Evolutionary conservation across 2,888 invertebrate genomes (phyloP), one percentile per base, ranked within the genome.

Genomic region (Dyspetes luteomarginatus): DNA sequence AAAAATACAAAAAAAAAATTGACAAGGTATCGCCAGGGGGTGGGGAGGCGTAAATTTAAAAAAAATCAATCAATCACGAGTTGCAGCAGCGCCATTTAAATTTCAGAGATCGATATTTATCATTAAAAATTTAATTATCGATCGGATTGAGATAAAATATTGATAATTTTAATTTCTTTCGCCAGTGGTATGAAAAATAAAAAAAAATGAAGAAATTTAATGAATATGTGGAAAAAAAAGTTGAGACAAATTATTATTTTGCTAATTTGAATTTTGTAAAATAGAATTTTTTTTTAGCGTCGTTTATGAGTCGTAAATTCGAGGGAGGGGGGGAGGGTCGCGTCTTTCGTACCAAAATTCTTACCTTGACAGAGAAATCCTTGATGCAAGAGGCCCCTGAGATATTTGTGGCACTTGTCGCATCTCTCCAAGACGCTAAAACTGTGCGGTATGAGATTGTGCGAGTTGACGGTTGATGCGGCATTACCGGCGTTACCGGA

Each of bases 371-470:
- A 96, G 83, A 95, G 93, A 80, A 95, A 94, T 64, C 96, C 96
- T 91, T 96, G 96, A 87, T 95, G 95, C 86, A 95, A 92, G 55
- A 96, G 92, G 56, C 96, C 96, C 85, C 95, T 93, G 83, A 96
- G 93, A 90, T 94, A 95, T 91, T 95, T 95, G 91, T 95, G 94
- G 92, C 96, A 96, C 91, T 95, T 94, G 91, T 95, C 95, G 92
- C 96, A 96, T 84, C 94, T 93, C 91, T 95, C 95, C 87, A 96
- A 92, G 74, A 93, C 93, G 85, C 94, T 94, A 91, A 96, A 96
- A 87, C 94, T 95, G 89, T 95, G 94, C 85, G 95, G 94, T 58
- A 93, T 92, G 85, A 95, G 93, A 85, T 93, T 91, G 87, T 94
- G 94, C 82, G 88, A 76, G 76, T 86, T 88, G 77, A 74, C 83